phyloP scores from a whole-genome alignment of 2,113 vertebrate species.

The pig (Sus scrofa) region T2T-Sscrofa CM000826.6:32511001-32511500 shows the following conservation, averaged over 20 bases:
- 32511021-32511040: not conserved
- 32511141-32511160: not conserved
- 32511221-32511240: not conserved
- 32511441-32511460: slow-evolving; percentile 49
- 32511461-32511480: not conserved
- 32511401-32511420: slow-evolving; percentile 4
- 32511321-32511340: not conserved
- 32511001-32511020: not conserved
- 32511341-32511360: not conserved
- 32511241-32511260: not conserved
- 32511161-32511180: not conserved
- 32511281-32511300: not conserved
- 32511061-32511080: not conserved
- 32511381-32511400: not conserved
- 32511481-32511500: not conserved
- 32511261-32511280: not conserved
- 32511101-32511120: not conserved
- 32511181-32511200: not conserved
- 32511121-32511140: not conserved
- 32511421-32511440: not conserved
- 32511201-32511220: not conserved
- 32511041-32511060: not conserved
- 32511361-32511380: not conserved
- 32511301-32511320: not conserved
- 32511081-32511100: slow-evolving; percentile 26